Evolutionary conservation across 2,888 invertebrate genomes (phyloP).

Genomic region (Petrolisthes manimaculis): DNA sequence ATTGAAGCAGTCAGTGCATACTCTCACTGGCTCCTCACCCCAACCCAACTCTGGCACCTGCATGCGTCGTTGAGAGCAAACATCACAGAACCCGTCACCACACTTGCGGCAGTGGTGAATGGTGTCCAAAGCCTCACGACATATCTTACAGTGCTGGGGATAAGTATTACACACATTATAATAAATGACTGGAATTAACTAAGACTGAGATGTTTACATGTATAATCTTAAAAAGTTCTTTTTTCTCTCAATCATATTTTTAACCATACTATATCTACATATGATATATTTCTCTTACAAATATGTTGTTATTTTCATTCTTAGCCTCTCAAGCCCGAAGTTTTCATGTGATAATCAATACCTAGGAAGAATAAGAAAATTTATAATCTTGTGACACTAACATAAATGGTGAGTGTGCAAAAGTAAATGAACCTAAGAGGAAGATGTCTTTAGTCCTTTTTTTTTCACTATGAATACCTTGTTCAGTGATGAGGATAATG

Average conservation of each 20-base stretch:
- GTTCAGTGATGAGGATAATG: neutral
- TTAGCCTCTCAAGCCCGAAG: no score
- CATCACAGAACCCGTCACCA: constrained; percentile 83
- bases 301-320: no score
- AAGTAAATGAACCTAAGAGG: neutral
- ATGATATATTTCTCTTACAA: no score
- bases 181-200: no score
- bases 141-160: constrained; percentile 77
- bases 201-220: no score
- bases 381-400: no score
- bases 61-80: constrained; percentile 78
- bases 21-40: constrained; percentile 77
- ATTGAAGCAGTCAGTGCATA: constrained; percentile 79
- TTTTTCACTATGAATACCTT: neutral
- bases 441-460: neutral
- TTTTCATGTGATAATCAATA: no score
- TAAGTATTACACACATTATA: neutral
- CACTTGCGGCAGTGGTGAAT: constrained; percentile 85
- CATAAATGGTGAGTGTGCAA: no score
- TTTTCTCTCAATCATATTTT: no score
- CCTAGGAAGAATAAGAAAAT: no score
- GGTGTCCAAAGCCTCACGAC: constrained; percentile 74
- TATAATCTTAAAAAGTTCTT: no score
- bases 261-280: no score
- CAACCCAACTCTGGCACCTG: constrained; percentile 82